Evolutionary conservation across 2,888 invertebrate genomes (phyloP).

Genomic region (Neuroscelio doddi): DNA sequence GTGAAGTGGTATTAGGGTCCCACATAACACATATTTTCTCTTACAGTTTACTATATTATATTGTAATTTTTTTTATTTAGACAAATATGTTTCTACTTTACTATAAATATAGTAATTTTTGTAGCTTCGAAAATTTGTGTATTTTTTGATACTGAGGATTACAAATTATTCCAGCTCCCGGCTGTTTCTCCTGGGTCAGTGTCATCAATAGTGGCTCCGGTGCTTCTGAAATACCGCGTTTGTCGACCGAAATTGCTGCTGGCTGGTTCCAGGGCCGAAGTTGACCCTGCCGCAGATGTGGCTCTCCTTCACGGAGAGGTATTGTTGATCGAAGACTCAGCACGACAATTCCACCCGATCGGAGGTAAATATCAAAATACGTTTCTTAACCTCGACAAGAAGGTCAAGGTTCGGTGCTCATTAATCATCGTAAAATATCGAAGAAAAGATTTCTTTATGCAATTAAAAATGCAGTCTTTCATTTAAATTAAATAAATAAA

Average conservation of each 20-base stretch:
- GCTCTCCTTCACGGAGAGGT: conserved; percentile 77
- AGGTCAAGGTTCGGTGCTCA: conserved; percentile 17
- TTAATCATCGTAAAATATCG: conserved; percentile 17
- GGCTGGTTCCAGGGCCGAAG: conserved; percentile 78
- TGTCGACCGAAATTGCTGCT: conserved; percentile 74
- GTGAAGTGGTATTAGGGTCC: not conserved
- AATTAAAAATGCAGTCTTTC: too few species aligned
- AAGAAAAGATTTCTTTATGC: too few species aligned
- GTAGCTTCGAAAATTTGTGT: too few species aligned
- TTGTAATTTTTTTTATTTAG: too few species aligned
- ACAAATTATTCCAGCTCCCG: conserved; percentile 61
- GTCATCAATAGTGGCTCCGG: conserved; percentile 66
- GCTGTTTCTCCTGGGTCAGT: conserved; percentile 65
- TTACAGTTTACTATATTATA: too few species aligned
- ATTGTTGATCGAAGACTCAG: conserved; percentile 77
- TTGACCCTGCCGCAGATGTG: conserved; percentile 76
- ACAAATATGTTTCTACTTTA: too few species aligned
- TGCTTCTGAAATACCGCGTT: conserved; percentile 67
- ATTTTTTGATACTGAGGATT: too few species aligned
- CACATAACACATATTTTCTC: too few species aligned
- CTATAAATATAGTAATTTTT: too few species aligned
- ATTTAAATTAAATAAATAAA: too few species aligned
- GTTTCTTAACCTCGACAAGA: conserved; percentile 24
- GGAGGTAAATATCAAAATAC: conserved; percentile 66
- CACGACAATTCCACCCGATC: conserved; percentile 75